Conservation (phyloP, 30 jellyfish, hydroid and myxozoan genomes). For the Turritopsis dohrnii region DNA sequence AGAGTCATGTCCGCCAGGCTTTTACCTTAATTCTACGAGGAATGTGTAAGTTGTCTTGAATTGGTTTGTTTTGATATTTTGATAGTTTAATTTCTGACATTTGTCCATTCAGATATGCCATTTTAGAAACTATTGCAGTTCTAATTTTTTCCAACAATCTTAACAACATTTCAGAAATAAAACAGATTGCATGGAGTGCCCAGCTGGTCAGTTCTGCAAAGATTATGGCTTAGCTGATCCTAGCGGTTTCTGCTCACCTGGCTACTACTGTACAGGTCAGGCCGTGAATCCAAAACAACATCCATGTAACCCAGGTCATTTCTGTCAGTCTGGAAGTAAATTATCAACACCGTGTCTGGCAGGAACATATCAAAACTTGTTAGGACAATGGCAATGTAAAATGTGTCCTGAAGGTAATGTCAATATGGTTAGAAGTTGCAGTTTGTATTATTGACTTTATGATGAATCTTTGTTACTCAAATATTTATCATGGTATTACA, state of each 20-base stretch:
- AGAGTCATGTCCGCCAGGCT: constrained; percentile 80
- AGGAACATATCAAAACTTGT: constrained; percentile 76
- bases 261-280: constrained; percentile 74
- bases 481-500: no score
- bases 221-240: constrained; percentile 71
- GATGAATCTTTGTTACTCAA: no score
- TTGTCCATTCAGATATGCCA: not conserved
- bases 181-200: constrained; percentile 71
- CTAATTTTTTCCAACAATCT: no score
- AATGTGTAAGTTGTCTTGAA: constrained; percentile 59
- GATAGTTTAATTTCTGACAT: not conserved
- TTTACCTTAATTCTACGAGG: constrained; percentile 75
- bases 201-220: constrained; percentile 92
- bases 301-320: constrained; percentile 73
- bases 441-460: not conserved
- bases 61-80: not conserved
- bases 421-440: not conserved
- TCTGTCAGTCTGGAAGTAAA: constrained; percentile 62
- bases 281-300: constrained; percentile 57
- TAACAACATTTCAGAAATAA: not conserved
- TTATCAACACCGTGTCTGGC: constrained; percentile 70
- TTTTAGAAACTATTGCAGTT: no score
- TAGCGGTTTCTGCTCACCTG: constrained; percentile 58
- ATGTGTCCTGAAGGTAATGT: constrained; percentile 55
- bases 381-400: constrained; percentile 83